phyloP scores from a whole-genome alignment of 2,888 invertebrate species.

The Diarsia mendica region DNA sequence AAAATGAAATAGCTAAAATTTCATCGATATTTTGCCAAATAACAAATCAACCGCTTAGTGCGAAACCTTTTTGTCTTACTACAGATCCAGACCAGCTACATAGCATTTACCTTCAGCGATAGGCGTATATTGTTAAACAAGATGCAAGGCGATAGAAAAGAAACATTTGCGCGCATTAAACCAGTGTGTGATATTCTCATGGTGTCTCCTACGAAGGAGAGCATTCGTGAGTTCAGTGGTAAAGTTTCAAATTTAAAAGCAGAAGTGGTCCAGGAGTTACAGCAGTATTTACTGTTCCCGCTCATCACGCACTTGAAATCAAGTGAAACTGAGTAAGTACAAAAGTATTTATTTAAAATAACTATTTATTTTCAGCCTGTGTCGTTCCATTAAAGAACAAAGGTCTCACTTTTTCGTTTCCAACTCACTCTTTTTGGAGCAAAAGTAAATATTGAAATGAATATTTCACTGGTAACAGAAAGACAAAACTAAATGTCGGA shows the following conservation, averaged over 20 bases:
- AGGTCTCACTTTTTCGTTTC: neutral
- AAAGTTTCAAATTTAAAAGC: slow-evolving; percentile 79
- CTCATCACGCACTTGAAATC: slow-evolving; percentile 83
- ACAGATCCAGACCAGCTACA: neutral
- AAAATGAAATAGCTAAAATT: slow-evolving; percentile 15
- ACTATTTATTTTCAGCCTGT: neutral
- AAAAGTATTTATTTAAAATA: neutral
- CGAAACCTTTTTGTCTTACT: neutral
- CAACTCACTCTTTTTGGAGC: neutral
- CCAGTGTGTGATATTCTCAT: slow-evolving; percentile 89
- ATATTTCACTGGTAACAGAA: neutral
- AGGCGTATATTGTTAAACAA: slow-evolving; percentile 50
- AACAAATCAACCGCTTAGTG: slow-evolving; percentile 1
- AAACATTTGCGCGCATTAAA: slow-evolving; percentile 84
- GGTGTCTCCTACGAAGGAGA: slow-evolving; percentile 83
- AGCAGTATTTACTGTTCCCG: slow-evolving; percentile 89
- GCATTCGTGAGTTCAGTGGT: slow-evolving; percentile 76
- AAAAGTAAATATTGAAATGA: neutral
- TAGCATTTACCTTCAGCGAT: slow-evolving; percentile 15
- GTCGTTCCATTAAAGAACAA: neutral
- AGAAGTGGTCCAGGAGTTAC: slow-evolving; percentile 86
- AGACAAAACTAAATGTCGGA: neutral
- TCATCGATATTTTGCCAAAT: neutral
- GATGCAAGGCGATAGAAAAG: slow-evolving; percentile 81
- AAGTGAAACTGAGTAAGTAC: slow-evolving; percentile 78